Evolutionary conservation across 2,888 invertebrate genomes (phyloP), one percentile per base, ranked within the genome.

Genomic region (Hanleya hanleyi): DNA sequence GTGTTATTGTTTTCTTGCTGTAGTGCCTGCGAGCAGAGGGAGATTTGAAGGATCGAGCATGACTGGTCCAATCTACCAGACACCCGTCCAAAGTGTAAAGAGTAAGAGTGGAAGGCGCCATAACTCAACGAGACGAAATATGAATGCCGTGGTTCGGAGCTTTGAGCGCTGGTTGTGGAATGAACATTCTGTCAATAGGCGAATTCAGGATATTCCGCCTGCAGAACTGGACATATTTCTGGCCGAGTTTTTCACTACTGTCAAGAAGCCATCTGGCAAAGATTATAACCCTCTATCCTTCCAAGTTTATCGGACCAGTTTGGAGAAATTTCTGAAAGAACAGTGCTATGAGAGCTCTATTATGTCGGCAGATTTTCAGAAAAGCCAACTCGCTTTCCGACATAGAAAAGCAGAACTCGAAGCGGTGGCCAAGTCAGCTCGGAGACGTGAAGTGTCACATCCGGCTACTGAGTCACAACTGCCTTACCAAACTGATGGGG

Each of bases 241-340:
- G 41, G 9, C 12, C 7, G 29, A 9, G 29, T 22, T 57, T 57
- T 57, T 57, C 29, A 57, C 57, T 2, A 57, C 57, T 4, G 26
- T 57, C 3, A 57, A 57, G 57, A 57, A 57, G 29, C 32, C 32
- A 7, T 29, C 22, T 4, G 57, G 57, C 4, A 32, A 29, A 15
- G 57, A 57, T 32, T 57, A 57, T 26, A 57, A 22, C 4, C 57
- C 57, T 15, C 12, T 29, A 4, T 57, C 57, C 12, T 9, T 57
- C 12, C 15, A 32, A 15, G 57, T 57, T 1, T 57, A 57, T 32
- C 22, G 57, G 29, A 29, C 57, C 26, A 57, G 57, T 26, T 32
- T 57, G 32, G 57, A 57, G 32, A 57, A 57, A 26, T 57, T 29
- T 26, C 57, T 57, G 29, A 57, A 57, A 26, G 57, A 57, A 57